Evolutionary conservation across 2,888 invertebrate species (phyloP).

Genomic region (Eulithis testata): DNA sequence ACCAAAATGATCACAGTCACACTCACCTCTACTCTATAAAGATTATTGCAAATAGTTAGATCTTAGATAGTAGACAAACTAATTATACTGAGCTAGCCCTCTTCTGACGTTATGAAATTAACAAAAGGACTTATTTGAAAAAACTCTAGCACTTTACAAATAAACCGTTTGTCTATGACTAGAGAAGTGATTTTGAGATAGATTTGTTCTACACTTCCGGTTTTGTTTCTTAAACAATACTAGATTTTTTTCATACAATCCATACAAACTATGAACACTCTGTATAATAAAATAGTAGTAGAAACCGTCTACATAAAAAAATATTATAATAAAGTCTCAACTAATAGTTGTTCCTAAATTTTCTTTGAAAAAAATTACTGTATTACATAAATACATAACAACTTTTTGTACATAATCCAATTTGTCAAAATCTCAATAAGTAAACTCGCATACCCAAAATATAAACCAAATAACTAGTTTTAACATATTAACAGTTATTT

Average conservation of each 20-base stretch:
- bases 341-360: too few species aligned
- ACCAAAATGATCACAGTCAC: conserved; percentile 22
- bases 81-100: conserved; percentile 43
- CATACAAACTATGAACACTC: too few species aligned
- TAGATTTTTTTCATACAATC: neutral
- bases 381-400: too few species aligned
- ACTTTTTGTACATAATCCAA: too few species aligned
- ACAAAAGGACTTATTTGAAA: conserved; percentile 31
- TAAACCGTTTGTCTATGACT: neutral
- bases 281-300: too few species aligned
- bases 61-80: conserved; percentile 43
- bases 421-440: too few species aligned
- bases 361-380: too few species aligned
- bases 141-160: conserved; percentile 11
- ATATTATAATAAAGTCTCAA: too few species aligned
- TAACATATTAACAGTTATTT: too few species aligned
- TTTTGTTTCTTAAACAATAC: neutral
- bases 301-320: too few species aligned
- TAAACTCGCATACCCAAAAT: neutral
- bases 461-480: too few species aligned
- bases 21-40: conserved; percentile 28
- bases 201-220: conserved; percentile 9
- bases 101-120: conserved; percentile 34
- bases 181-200: conserved; percentile 9
- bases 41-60: conserved; percentile 40